Conservation (phyloP, 1,140 invertebrate genomes). For the Zaprionus nigranus region DNA sequence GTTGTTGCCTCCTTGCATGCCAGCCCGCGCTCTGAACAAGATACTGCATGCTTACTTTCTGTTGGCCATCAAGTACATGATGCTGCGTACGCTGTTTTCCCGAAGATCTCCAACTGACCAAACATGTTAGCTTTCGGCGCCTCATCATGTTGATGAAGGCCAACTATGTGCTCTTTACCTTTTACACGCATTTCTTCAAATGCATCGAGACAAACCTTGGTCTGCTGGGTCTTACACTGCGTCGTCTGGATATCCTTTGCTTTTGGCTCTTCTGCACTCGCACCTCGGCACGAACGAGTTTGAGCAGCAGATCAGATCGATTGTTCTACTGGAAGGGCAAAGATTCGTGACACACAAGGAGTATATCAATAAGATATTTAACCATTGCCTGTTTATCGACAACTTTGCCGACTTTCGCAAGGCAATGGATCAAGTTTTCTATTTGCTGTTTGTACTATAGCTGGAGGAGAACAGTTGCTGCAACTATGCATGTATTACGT, state of each 20-base stretch:
- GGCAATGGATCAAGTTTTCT: constrained; percentile 68
- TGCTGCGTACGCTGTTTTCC: constrained; percentile 54
- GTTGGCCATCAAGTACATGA: constrained; percentile 65
- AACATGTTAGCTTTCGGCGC: constrained; percentile 64
- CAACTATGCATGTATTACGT: constrained; percentile 38
- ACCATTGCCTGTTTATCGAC: constrained; percentile 61
- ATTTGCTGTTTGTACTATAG: constrained; percentile 49
- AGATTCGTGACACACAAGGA: constrained; percentile 55
- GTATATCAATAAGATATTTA: constrained; percentile 45
- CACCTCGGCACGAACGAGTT: constrained; percentile 71
- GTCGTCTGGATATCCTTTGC: constrained; percentile 76
- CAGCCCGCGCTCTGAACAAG: constrained; percentile 23
- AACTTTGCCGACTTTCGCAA: constrained; percentile 49
- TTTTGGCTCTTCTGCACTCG: constrained; percentile 76
- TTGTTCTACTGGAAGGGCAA: constrained; percentile 33
- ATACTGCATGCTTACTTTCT: constrained; percentile 54
- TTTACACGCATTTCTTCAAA: constrained; percentile 63
- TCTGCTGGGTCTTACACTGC: constrained; percentile 68
- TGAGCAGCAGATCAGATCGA: constrained; percentile 49
- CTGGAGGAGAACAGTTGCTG: constrained; percentile 58
- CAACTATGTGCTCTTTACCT: constrained; percentile 64
- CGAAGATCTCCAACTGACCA: constrained; percentile 52
- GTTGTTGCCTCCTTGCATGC: not conserved
- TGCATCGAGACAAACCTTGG: constrained; percentile 65
- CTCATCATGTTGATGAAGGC: constrained; percentile 70